phyloP scores from a whole-genome alignment of 92 coral and sea anemone genomes.

The Porites divaricata region DNA sequence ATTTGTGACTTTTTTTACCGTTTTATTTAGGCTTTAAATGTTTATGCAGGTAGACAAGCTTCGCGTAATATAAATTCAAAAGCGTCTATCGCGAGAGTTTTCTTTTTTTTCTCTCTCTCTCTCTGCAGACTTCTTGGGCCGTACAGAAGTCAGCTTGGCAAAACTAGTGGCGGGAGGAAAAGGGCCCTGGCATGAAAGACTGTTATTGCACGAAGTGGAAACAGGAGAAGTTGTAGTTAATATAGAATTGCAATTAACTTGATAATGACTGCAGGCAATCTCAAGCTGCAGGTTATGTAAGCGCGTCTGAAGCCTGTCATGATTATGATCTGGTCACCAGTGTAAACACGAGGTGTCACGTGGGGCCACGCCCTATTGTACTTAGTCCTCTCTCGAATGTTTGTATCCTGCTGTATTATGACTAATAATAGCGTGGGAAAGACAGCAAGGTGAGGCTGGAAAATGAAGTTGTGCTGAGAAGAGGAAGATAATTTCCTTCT shows the following conservation, averaged over 20 bases:
- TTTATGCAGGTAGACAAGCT: not conserved
- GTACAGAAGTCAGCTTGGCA: slow-evolving; percentile 90
- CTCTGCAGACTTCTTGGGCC: slow-evolving; percentile 90
- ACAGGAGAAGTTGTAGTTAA: slow-evolving; percentile 92
- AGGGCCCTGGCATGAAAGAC: slow-evolving; percentile 92
- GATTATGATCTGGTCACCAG: not conserved
- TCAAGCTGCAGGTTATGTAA: not conserved
- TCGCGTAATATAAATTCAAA: too few relatives aligned
- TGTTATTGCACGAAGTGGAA: slow-evolving; percentile 85
- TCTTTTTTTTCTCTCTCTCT: not conserved
- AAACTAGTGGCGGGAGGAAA: slow-evolving; percentile 75
- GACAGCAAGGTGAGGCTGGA: not conserved
- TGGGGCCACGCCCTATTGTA: slow-evolving; percentile 13
- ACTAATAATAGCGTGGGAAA: not conserved
- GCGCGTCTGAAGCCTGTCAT: not conserved
- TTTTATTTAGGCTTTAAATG: not conserved
- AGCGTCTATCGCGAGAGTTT: not conserved
- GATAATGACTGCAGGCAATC: slow-evolving; percentile 5
- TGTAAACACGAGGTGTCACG: slow-evolving; percentile 1
- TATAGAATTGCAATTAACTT: slow-evolving; percentile 68
- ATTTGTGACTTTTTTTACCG: too few relatives aligned
- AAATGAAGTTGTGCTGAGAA: not conserved
- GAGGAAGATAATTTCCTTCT: not conserved
- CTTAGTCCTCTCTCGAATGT: slow-evolving; percentile 6
- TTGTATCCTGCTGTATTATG: slow-evolving; percentile 12